Percentiles rank a stretch among this genome's conserved stretches.
Conservation (phyloP, 2,888 invertebrate species). For the Trissonchulus latispiculum region DNA sequence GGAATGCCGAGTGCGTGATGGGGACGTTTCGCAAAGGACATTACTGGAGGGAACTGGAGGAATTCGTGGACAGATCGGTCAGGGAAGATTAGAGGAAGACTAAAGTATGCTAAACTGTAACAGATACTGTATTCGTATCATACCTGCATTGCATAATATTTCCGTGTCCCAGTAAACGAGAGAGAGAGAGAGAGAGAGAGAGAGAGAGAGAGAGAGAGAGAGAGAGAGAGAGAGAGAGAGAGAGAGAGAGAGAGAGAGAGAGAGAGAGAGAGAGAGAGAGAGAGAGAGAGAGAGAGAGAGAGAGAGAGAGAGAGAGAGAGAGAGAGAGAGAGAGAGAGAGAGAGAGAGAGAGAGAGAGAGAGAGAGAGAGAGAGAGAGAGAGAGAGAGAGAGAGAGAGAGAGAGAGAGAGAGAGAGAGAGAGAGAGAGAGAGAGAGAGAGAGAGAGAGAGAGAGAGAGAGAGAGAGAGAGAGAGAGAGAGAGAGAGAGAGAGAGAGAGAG, state of each 20-base stretch:
- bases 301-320: not conserved
- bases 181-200: not conserved
- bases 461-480: not conserved
- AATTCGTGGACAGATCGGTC: too few relatives aligned
- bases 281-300: not conserved
- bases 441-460: not conserved
- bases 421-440: not conserved
- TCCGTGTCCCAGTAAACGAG: too few relatives aligned
- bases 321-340: not conserved
- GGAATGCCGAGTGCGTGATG: too few relatives aligned
- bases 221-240: not conserved
- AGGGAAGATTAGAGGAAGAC: too few relatives aligned
- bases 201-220: not conserved
- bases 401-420: not conserved
- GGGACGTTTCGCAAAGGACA: too few relatives aligned
- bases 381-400: constrained; percentile 2
- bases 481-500: not conserved
- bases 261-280: not conserved
- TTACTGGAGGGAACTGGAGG: too few relatives aligned
- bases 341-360: not conserved
- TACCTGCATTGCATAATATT: too few relatives aligned
- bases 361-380: not conserved
- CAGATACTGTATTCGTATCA: too few relatives aligned
- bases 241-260: not conserved
- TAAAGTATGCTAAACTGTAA: too few relatives aligned